phyloP scores from a whole-genome alignment of 2,113 vertebrate species.

The Hemibagrus wyckioides region DNA sequence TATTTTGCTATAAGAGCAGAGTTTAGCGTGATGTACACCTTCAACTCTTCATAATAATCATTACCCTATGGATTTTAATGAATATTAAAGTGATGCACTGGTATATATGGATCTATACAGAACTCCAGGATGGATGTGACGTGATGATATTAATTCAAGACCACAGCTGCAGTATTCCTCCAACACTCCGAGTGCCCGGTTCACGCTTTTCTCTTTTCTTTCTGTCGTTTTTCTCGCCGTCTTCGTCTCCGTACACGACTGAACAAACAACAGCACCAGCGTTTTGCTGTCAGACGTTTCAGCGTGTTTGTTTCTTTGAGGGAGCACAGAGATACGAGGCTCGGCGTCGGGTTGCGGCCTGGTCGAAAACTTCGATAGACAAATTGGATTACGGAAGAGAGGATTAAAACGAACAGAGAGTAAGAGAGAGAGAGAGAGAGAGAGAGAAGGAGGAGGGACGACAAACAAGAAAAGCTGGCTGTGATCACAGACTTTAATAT shows the following conservation, averaged over 20 bases:
- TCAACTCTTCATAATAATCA: not conserved
- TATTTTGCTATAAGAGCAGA: not conserved
- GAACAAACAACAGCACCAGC: not conserved
- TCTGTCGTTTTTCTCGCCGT: not conserved
- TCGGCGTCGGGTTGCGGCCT: constrained; percentile 35
- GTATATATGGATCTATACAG: not conserved
- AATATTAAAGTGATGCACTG: not conserved
- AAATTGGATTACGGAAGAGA: constrained; percentile 99
- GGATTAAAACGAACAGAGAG: constrained; percentile 99
- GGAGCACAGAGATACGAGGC: not conserved
- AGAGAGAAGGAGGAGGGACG: constrained; percentile 66
- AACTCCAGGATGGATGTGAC: not conserved
- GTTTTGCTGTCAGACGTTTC: not conserved
- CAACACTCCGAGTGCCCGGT: not conserved
- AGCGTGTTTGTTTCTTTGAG: not conserved
- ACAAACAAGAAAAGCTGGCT: constrained; percentile 98
- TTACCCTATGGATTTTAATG: not conserved
- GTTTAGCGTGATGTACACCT: not conserved
- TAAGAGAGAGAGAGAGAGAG: constrained; percentile 74
- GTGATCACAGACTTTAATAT: constrained; percentile 95
- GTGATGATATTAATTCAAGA: not conserved
- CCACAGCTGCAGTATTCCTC: not conserved
- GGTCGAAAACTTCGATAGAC: constrained; percentile 84
- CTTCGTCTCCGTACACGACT: not conserved
- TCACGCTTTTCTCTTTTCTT: not conserved